Evolutionary conservation across 64 coral and sea anemone species (phyloP), one percentile per base, ranked within the genome.

Genomic region (Pocillopora verrucosa): DNA sequence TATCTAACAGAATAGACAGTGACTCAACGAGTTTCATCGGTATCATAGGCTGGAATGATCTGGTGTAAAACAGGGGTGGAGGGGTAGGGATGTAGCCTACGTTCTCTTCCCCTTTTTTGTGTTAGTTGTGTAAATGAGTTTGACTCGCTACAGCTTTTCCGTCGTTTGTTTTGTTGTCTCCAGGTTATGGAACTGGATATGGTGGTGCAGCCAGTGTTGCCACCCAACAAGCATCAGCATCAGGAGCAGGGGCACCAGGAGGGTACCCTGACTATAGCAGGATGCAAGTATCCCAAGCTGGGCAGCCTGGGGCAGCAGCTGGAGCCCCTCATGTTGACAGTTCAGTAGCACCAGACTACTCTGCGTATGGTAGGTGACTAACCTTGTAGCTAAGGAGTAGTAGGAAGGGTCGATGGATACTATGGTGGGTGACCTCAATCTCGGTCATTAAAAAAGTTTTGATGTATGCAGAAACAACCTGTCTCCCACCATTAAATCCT

Each of bases 241-340:
- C 34, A 30, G 62, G 35, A 65, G 81, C 15, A 9, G 65, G 65
- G 26, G 34, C 81, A 56, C 16, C 81, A 51, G 63, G 64, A 0
- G 81, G 81, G 36, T 84, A 70, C 63, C 81, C 81, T 10, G 81
- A 84, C 26, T 84, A 56, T 38, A 57, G 36, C 60, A 38, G 81
- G 45, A 84, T 84, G 81, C 81, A 36, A 72, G 62, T 17, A 70
- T 56, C 81, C 25, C 81, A 84, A 38, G 62, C 81, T 72, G 81
- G 81, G 9, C 81, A 65, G 20, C 81, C 81, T 84, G 80, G 80
- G 17, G 30, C 80, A 67, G 60, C 80, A 82, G 6, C 80, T 65
- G 81, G 81, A 84, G 60, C 35, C 24, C 62, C 62, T 24, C 15
- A 65, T 38, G 61, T 83, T 1, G 81, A 84, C 19, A 56, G 81